Evolutionary conservation across 2,888 invertebrate genomes (phyloP), one percentile per base, ranked within the genome.

Genomic region (Chloroclystis v-ata): DNA sequence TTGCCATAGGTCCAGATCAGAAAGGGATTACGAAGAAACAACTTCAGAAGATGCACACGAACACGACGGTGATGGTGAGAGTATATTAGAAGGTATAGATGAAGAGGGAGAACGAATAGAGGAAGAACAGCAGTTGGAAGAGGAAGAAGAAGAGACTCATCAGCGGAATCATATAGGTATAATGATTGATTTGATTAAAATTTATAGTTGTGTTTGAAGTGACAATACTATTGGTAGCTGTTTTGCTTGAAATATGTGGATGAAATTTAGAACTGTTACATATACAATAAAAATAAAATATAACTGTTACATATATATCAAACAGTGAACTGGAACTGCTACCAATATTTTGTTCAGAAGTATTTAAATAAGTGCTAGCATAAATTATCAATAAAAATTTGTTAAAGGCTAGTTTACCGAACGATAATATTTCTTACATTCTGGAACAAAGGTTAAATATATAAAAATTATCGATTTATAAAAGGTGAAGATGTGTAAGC

Each of bases 11-110:
- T 61, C 37, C 39, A 93, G 92, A 66, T 93, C 92, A 24, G 91
- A 90, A 57, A 91, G 93, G 69, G 94, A 88, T 52, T 89, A 88
- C 37, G 88, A 93, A 55, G 95, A 92, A 62, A 91, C 90, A 41
- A 92, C 91, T 57, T 94, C 93, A 13, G 92, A 93, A 64, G 90
- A 93, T 69, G 91, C 92, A 13, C 89, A 91, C 59, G 93, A 91
- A 32, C 94, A 94, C 14, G 50, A 50, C 49, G 67, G 75, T 49
- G 89, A 89, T 45, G 81, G 71, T 59, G 87, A 79, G 40, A 59
- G 59, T 63, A 66, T 66, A 44, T 89, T 89, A 41, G 78, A 76
- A 52, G 72, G 72, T 28, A 71, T 67, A 3, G 79, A 75, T 44
- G 67, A 76, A 49, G 70, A 77, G 28, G 73, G 75, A 38, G 79